Conservation (phyloP, 2,797 vertebrate genomes). For the Notolabrus celidotus region DNA sequence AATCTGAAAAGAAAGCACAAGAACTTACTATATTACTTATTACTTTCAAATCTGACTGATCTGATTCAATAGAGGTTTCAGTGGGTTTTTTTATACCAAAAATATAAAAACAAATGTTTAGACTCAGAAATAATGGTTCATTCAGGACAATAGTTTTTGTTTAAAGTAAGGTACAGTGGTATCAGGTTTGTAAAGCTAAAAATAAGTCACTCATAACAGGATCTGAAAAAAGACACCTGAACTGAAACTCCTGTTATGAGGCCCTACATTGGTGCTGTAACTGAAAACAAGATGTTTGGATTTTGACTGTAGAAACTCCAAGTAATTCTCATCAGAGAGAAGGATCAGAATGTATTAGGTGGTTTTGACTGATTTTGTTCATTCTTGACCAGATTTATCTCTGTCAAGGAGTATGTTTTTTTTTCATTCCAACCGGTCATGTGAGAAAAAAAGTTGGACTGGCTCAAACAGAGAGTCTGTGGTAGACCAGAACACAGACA, state of each 20-base stretch:
- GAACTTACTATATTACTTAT: background rate
- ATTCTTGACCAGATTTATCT: background rate
- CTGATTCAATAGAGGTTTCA: background rate
- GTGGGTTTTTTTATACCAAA: background rate
- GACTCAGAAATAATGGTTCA: background rate
- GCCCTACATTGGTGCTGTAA: constrained; percentile 21
- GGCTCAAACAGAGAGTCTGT: constrained; percentile 57
- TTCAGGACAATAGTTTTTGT: constrained; percentile 7
- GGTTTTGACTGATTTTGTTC: constrained; percentile 26
- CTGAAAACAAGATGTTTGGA: background rate
- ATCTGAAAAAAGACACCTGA: constrained; percentile 75
- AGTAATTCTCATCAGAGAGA: constrained; percentile 11
- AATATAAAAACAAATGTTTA: background rate
- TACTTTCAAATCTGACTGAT: background rate
- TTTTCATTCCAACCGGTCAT: constrained; percentile 47
- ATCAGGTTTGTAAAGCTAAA: constrained; percentile 28
- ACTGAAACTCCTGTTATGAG: constrained; percentile 68
- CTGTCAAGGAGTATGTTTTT: background rate
- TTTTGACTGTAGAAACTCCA: constrained; percentile 42
- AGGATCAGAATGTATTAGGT: background rate
- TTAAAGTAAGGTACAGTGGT: constrained; percentile 20
- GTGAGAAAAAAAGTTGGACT: constrained; percentile 44
- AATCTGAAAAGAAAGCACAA: constrained; percentile 75
- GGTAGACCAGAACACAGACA: constrained; percentile 69
- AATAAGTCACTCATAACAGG: constrained; percentile 53